Evolutionary conservation across 2,888 invertebrate genomes (phyloP), one percentile per base, ranked within the genome.

Genomic region (Amblyjoppa fuscipennis): DNA sequence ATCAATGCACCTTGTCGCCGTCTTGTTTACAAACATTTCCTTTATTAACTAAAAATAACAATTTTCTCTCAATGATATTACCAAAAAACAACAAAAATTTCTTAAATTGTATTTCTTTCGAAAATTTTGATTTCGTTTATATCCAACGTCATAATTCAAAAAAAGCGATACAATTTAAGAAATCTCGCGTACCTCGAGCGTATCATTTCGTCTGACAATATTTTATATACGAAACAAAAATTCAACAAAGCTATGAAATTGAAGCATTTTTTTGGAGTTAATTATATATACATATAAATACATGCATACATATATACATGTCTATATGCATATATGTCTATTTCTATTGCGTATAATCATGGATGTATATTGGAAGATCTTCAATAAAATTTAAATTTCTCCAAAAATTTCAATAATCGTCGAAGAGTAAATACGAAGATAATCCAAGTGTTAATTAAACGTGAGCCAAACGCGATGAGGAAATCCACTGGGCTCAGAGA

Each of bases 401-500:
- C n/a, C 31, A 16, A 45, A 49, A 31, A 11, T 74, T 41, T 45
- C 4, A 3, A 31, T 11, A n/a, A 74, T 45, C 7, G n/a, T 74
- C 31, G 25, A n/a, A 31, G 49, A 61, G n/a, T 59, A 28, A 45
- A 49, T 61, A 74, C 16, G 45, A 5, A 41, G 45, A 74, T 53
- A 56, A 77, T 41, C 25, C 25, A 38, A 7, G 9, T 1, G 34
- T 38, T 66, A 51, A 76, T 53, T 66, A 51, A 66, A 66, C 53
- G 11, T 25, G 51, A n/a, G 20, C 64, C 38, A 25, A 64, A 75
- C 34, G 61, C 53, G 75, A 70, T 70, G 31, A 11, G 61, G 31
- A 61, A 28, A 28, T 7, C 25, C 61, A 34, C 31, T 84, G 31
- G 51, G 53, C 59, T 53, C 34, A 68, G 71, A 56, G 61, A 70